Base-by-base conservation (phyloP, 2,113 vertebrate species). In the Pteropus alecto region DNA sequence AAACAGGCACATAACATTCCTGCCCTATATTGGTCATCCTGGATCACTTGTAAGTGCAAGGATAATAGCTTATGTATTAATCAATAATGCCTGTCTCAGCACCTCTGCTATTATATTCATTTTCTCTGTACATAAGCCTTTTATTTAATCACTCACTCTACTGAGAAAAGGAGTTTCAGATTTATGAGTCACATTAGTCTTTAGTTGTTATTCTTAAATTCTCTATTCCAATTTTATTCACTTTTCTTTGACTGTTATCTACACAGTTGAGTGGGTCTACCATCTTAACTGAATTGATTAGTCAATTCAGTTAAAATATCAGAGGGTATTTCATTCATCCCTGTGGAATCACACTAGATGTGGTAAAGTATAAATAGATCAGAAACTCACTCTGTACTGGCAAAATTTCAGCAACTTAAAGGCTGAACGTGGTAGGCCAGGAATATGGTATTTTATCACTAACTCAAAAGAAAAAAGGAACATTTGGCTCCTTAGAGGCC, bases 71-170 rank as follows among this genome's bases (percentile, higher is more conserved):
- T 67, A 68, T 18, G 3, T 79, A 84, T 94, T 95, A 73, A 91
- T 51, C 58, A 95, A 54, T 84, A 94, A 87, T 43, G 15, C 21
- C n/a, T 71, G 8, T 79, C 68, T 87, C 63, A 73, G 51, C 18
- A 94, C 24, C 43, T 90, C 16, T 26, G 61, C 26, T 43, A 61
- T 83, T 21, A 78, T 1, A 56, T 85, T 68, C 8, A 11, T 94
- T 78, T 97, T 70, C 43, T 96, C 43, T 93, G 68, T 70, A 82
- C 30, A 28, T 92, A 43, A 92, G 6, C 12, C 35, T 28, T 90
- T 95, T 90, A 90, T 90, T 81, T 92, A 93, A 83, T 41, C 22
- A 90, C 13, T 88, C 33, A 96, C 14, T 71, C 18, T 85, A 56
- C 46, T 76, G 51, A 78, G 60, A 58, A 81, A 51, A 89, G 15